Evolutionary conservation across 2,888 invertebrate species (phyloP).

Genomic region (Cantharis lateralis): DNA sequence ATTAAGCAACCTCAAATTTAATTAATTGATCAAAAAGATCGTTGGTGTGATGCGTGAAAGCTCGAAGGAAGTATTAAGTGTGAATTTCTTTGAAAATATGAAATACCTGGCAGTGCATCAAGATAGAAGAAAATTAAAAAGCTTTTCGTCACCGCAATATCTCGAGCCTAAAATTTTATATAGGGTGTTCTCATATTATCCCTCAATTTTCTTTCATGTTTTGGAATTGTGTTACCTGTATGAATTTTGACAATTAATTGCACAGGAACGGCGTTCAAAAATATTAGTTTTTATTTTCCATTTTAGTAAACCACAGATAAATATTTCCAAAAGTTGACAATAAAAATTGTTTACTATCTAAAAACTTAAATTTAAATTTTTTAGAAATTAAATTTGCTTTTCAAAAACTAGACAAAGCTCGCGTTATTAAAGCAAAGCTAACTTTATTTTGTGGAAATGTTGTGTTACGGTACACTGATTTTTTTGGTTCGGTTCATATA

Average conservation of each 20-base stretch:
- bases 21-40: neutral
- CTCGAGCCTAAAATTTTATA: neutral
- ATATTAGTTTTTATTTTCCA: no score
- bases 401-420: neutral
- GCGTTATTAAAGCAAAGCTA: slow-evolving; percentile 9
- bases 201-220: no score
- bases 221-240: no score
- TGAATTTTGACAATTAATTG: no score
- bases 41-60: neutral
- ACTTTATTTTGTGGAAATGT: slow-evolving; percentile 2
- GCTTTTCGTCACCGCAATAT: neutral
- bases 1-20: neutral
- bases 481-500: slow-evolving; percentile 22
- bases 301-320: no score
- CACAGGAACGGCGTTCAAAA: no score
- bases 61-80: neutral
- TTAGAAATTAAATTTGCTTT: neutral
- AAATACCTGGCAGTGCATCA: no score
- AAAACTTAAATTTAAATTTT: neutral
- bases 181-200: no score
- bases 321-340: neutral
- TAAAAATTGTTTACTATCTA: neutral
- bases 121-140: neutral
- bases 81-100: neutral
- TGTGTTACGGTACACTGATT: slow-evolving; percentile 21